Evolutionary conservation across 2,113 vertebrate genomes (phyloP).

Genomic region (Narcine bancroftii): DNA sequence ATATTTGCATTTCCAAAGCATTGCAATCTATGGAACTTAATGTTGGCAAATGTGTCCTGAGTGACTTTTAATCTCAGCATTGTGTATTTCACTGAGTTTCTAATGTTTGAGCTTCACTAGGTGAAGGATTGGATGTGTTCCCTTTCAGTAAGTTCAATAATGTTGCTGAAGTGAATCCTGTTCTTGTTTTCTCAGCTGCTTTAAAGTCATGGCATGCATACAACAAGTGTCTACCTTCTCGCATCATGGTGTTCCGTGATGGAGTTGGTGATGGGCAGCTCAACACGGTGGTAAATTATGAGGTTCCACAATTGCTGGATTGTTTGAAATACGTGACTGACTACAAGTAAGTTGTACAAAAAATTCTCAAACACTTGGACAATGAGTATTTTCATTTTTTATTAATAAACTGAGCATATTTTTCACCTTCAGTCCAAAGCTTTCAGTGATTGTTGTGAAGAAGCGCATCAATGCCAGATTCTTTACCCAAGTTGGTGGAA

Average conservation of each 20-base stretch:
- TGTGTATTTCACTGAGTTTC: no score
- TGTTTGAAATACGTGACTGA: constrained; percentile 71
- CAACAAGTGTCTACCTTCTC: constrained; percentile 71
- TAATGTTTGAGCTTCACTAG: no score
- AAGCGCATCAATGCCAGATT: constrained; percentile 76
- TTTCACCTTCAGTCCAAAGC: constrained; percentile 63
- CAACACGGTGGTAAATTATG: constrained; percentile 73
- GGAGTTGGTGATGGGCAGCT: constrained; percentile 91
- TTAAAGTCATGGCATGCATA: constrained; percentile 67
- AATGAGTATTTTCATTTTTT: neutral
- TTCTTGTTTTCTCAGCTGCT: constrained; percentile 56
- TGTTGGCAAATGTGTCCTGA: no score
- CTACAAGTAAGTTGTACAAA: constrained; percentile 63
- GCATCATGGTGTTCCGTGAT: constrained; percentile 85
- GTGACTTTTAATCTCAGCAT: no score
- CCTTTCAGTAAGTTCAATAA: neutral
- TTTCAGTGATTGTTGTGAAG: constrained; percentile 87
- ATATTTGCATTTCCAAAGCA: no score
- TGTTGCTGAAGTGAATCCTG: neutral
- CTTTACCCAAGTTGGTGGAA: constrained; percentile 60
- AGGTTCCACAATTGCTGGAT: constrained; percentile 79
- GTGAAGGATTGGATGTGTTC: neutral
- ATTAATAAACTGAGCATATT: neutral
- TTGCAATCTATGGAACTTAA: no score
- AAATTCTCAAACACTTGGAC: neutral